phyloP scores from a whole-genome alignment of 2,797 vertebrate genomes.

The Chelon auratus region DNA sequence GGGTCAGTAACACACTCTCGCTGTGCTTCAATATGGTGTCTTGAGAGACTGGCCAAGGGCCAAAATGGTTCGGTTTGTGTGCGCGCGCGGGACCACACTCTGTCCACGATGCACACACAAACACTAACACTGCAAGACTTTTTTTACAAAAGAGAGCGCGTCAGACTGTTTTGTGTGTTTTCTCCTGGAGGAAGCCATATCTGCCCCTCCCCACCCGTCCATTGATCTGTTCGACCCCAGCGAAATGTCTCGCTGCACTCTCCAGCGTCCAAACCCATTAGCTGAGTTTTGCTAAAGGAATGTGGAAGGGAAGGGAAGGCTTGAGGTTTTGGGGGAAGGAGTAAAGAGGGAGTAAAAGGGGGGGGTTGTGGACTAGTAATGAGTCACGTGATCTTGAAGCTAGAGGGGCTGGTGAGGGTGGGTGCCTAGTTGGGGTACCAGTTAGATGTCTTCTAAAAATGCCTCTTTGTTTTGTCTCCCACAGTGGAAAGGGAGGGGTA shows the following conservation, averaged over 20 bases:
- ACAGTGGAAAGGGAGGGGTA: constrained; percentile 47
- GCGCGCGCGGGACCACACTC: constrained; percentile 9
- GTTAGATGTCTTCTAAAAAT: constrained; percentile 44
- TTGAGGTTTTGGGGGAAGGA: constrained; percentile 40
- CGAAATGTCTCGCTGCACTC: constrained; percentile 21
- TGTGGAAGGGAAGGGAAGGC: constrained; percentile 29
- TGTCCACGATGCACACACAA: constrained; percentile 23
- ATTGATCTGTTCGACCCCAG: constrained; percentile 28
- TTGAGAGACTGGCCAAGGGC: constrained; percentile 52
- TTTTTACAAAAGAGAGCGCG: constrained; percentile 24
- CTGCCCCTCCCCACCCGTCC: constrained; percentile 32
- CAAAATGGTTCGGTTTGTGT: constrained; percentile 19
- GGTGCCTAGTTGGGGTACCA: constrained; percentile 44
- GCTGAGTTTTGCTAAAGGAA: constrained; percentile 28
- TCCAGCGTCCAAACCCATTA: constrained; percentile 1
- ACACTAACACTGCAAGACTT: constrained; percentile 20
- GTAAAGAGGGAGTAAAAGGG: constrained; percentile 33
- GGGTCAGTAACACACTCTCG: constrained; percentile 60
- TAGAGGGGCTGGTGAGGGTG: constrained; percentile 40
- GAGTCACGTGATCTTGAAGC: constrained; percentile 35
- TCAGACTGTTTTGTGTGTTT: neutral
- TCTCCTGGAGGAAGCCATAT: constrained; percentile 14
- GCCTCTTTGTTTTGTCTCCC: constrained; percentile 45
- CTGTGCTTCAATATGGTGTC: constrained; percentile 78
- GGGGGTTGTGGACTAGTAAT: constrained; percentile 34